Percentiles rank a stretch among this genome's conserved stretches.
These are phyloP conservation scores for silkworm (Bombyx mori) DNA, from an alignment of 1,140 invertebrate genomes.

Conservation along the genomic window DNA sequence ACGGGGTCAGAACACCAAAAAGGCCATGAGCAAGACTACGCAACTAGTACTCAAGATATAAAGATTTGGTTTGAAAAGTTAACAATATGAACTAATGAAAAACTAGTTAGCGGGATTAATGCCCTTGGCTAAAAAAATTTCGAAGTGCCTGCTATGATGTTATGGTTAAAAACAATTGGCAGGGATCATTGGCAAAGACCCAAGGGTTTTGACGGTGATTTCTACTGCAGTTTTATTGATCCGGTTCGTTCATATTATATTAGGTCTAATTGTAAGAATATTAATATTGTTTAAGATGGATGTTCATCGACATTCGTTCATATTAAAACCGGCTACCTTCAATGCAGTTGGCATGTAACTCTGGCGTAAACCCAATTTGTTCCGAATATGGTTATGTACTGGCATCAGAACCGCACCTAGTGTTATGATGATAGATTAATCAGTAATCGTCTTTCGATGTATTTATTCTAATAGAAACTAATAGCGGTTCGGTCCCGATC, in stretches of 20 bases:
- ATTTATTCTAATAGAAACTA: conserved; percentile 9
- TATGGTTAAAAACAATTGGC: conserved; percentile 27
- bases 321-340: conserved; percentile 16
- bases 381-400: conserved; percentile 28
- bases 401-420: conserved; percentile 5
- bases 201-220: conserved; percentile 12
- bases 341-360: conserved; percentile 33
- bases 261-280: not conserved
- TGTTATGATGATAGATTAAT: conserved; percentile 31
- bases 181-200: conserved; percentile 19
- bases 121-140: too few relatives aligned
- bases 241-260: conserved; percentile 4
- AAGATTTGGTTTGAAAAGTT: too few relatives aligned
- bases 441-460: conserved; percentile 16
- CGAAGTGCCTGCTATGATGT: conserved; percentile 11
- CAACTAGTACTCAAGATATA: too few relatives aligned
- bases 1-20: too few relatives aligned
- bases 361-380: conserved; percentile 46
- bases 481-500: conserved; percentile 6
- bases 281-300: not conserved
- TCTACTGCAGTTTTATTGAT: conserved; percentile 18
- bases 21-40: too few relatives aligned
- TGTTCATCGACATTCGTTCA: not conserved
- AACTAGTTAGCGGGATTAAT: too few relatives aligned
- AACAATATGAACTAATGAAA: too few relatives aligned